Conservation (phyloP, 2,113 vertebrate genomes). For the Elaphurus davidianus region DNA sequence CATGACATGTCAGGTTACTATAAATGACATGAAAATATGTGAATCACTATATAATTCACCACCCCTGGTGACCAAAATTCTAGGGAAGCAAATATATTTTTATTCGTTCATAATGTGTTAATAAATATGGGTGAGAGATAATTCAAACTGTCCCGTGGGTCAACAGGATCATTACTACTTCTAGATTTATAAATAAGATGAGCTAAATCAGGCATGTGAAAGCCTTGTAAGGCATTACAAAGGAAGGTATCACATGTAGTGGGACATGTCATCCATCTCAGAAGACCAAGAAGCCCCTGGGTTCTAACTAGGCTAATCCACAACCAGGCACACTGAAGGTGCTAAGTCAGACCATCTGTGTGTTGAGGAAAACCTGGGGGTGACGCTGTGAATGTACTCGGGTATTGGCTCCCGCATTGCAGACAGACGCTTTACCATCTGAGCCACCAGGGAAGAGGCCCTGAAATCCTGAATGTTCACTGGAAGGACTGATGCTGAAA, state of each 20-base stretch:
- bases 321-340: accelerated
- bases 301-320: accelerated
- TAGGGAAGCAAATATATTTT: not conserved
- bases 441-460: not conserved
- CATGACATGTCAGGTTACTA: not conserved
- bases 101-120: not conserved
- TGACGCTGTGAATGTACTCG: too few species aligned
- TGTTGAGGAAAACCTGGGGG: not conserved
- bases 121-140: not conserved
- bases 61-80: not conserved
- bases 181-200: not conserved
- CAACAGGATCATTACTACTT: not conserved
- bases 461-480: not conserved
- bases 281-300: not conserved
- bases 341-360: accelerated
- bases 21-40: not conserved
- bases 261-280: not conserved
- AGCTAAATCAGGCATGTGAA: not conserved
- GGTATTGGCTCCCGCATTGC: too few species aligned
- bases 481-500: not conserved
- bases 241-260: accelerated
- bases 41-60: not conserved
- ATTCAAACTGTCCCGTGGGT: not conserved
- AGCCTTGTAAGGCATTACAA: accelerated
- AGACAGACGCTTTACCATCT: too few species aligned